Base-by-base conservation (phyloP, 2,797 vertebrate species). In the Varecia variegata region DNA sequence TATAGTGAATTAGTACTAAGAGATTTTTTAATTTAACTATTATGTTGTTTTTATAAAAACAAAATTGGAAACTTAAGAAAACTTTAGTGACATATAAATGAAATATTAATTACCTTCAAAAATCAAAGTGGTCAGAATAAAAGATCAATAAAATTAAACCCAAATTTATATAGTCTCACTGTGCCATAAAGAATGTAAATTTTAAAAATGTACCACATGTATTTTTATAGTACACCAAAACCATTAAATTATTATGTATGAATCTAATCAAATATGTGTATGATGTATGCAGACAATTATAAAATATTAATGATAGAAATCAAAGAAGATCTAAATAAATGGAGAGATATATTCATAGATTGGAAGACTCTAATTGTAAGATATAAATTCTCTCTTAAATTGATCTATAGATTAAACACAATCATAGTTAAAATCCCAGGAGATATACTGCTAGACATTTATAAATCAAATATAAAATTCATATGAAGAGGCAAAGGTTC, bases 161-260 rank as follows among this genome's bases (percentile, higher is more conserved):
- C 15, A 88, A 58, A 68, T 68, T 12, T 84, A 73, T 38, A 40
- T 56, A 43, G 9, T 47, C 15, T 87, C 25, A 88, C 40, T 40
- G 38, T 84, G 27, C 4, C 5, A 50, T 10, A 79, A 17, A 18
- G 62, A 74, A 88, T 32, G 87, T 54, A 47, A 9, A 62, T 35
- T 38, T 68, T 86, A 9, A 60, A 52, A 80, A 62, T 38, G 14
- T 70, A 54, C 1, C 13, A 40, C 12, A 47, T 71, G 4, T 56
- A 83, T 56, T 96, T 93, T 35, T 20, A 96, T 35, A 85, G 30
- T 56, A 86, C 13, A 74, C 52, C 9, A 68, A 88, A 82, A 82
- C 4, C 3, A 85, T 45, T 2, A 90, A 71, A 47, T 77, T 5
- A 77, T 56, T 60, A 79, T 13, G 1, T 60, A 15, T 85, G 47